These are phyloP conservation scores for Phymorhynchus buccinoides DNA, from an alignment of 1,140 invertebrate species.

Conservation along the genomic window DNA sequence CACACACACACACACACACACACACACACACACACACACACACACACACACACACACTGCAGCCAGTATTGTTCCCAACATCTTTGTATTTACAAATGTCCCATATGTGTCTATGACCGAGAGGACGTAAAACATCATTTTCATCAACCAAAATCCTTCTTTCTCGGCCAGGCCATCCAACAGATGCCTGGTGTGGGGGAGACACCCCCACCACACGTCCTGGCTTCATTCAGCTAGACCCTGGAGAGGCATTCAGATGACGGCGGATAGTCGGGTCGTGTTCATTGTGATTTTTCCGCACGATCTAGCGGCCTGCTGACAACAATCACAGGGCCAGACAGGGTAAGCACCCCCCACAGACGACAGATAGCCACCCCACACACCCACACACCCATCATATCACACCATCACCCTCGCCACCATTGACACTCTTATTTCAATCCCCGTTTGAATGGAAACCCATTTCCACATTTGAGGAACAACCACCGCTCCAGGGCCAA, in stretches of 20 bases:
- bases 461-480: too few species aligned
- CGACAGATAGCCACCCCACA: neutral
- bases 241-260: conserved; percentile 7
- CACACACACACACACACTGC: too few species aligned
- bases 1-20: too few species aligned
- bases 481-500: too few species aligned
- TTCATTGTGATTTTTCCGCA: conserved; percentile 12
- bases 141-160: too few species aligned
- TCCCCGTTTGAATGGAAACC: neutral
- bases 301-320: neutral
- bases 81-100: too few species aligned
- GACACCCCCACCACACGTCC: too few species aligned
- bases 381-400: neutral
- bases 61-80: too few species aligned
- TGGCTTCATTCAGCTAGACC: neutral
- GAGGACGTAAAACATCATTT: too few species aligned
- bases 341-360: neutral
- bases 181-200: neutral
- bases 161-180: too few species aligned
- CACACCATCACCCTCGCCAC: neutral
- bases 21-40: too few species aligned
- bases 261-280: conserved; percentile 1
- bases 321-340: conserved; percentile 1
- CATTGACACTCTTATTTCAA: neutral
- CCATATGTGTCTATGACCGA: too few species aligned